Evolutionary conservation across 2,113 vertebrate genomes (phyloP).

Genomic region (Sylvia atricapilla): DNA sequence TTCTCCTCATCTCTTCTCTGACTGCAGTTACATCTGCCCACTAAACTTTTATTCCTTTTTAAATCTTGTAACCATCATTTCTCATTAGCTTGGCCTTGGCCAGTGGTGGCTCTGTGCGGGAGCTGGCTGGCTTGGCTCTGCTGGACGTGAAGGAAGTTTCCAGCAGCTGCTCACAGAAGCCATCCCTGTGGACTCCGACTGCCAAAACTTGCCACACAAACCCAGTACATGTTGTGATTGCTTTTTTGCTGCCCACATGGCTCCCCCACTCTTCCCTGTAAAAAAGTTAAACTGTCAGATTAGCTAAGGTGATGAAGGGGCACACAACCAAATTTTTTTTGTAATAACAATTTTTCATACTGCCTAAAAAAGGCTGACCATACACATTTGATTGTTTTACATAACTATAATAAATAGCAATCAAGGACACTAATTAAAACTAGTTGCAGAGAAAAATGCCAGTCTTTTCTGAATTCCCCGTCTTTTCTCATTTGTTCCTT

Average conservation of each 20-base stretch:
- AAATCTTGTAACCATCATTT: background rate
- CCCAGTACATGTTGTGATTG: background rate
- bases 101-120: background rate
- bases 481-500: background rate
- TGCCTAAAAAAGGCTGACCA: background rate
- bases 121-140: background rate
- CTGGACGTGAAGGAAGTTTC: background rate
- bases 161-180: background rate
- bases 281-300: background rate
- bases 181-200: background rate
- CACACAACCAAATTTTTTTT: background rate
- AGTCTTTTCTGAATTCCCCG: background rate
- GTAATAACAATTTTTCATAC: background rate
- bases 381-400: background rate
- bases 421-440: background rate
- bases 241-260: background rate
- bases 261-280: accelerated
- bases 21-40: background rate
- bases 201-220: background rate
- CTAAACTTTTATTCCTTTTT: background rate
- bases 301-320: background rate
- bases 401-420: background rate
- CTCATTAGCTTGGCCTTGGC: background rate
- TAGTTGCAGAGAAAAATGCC: background rate
- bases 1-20: background rate